phyloP scores from a whole-genome alignment of 2,113 vertebrate species.

The Phaethon lepturus region DNA sequence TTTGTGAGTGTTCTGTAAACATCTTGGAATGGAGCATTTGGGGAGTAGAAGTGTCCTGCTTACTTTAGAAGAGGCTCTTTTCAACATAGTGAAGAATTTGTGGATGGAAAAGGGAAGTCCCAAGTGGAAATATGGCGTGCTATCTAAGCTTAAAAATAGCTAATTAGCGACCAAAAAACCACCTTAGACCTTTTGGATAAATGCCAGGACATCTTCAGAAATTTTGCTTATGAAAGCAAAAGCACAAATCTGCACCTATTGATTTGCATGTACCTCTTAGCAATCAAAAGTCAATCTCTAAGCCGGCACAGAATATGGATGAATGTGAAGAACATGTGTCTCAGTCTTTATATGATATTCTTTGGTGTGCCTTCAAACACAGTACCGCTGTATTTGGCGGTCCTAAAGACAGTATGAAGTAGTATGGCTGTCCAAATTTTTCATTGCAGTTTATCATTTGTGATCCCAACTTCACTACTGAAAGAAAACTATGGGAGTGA shows the following conservation, averaged over 20 bases:
- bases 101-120: neutral
- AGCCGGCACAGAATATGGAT: neutral
- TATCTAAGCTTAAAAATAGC: neutral
- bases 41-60: neutral
- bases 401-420: neutral
- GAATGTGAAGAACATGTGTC: neutral
- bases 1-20: neutral
- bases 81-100: neutral
- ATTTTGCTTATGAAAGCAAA: neutral
- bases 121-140: neutral
- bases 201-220: neutral
- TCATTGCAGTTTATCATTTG: neutral
- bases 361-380: neutral
- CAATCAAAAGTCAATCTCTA: neutral
- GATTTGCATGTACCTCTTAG: neutral
- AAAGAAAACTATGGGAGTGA: neutral
- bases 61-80: neutral
- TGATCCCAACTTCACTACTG: neutral
- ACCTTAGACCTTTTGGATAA: neutral
- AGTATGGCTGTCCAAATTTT: neutral
- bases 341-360: accelerated
- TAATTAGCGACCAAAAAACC: neutral
- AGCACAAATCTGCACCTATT: neutral
- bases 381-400: accelerated
- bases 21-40: neutral